Base-by-base conservation (phyloP, 2,888 invertebrate genomes). In the Tachina grossa region DNA sequence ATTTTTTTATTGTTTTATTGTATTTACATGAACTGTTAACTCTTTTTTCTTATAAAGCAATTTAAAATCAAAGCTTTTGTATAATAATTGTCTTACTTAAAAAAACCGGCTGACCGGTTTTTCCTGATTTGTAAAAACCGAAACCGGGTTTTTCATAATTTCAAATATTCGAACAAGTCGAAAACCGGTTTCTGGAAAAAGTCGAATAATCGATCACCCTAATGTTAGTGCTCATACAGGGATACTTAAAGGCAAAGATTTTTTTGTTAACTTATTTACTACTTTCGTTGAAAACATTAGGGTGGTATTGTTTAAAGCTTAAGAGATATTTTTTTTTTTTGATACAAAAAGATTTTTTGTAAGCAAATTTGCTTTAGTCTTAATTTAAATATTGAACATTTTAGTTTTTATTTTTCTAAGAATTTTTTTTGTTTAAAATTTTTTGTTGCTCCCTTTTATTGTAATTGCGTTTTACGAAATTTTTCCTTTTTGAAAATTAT, bases 391-490 rank as follows among this genome's bases (percentile, higher is more conserved):
- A 47, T 13, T 47, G 0, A 11, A 3, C 3, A 13, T 47, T 11
- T 47, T 11, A 11, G 3, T 47, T 10, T 13, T 14, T 39, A 6
- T 13, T 39, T 57, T 14, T 4, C 47, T 45, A 43, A 63, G 6
- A 47, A 13, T 14, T 2, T 10, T 3, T 41, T 53, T 16, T 16
- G n/a, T 41, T 45, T 14, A n/a, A n/a, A 10, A 31, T 4, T 43
- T 43, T n/a, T 1, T 14, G 19, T 3, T n/a, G 11, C 13, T 13
- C 53, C 53, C 31, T 45, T 53, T 13, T 75, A 11, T 31, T 65
- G 22, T 65, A 71, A 71, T 53, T 43, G 66, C 45, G 51, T 74
- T 68, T 68, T 59, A 45, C 66, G 0, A 19, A 61, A 16, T 59
- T 57, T 31, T 57, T 47, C 11, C 31, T n/a, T 53, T 55, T 8